Conservation (phyloP, 2,113 vertebrate genomes). For the Poicephalus meyeri region DNA sequence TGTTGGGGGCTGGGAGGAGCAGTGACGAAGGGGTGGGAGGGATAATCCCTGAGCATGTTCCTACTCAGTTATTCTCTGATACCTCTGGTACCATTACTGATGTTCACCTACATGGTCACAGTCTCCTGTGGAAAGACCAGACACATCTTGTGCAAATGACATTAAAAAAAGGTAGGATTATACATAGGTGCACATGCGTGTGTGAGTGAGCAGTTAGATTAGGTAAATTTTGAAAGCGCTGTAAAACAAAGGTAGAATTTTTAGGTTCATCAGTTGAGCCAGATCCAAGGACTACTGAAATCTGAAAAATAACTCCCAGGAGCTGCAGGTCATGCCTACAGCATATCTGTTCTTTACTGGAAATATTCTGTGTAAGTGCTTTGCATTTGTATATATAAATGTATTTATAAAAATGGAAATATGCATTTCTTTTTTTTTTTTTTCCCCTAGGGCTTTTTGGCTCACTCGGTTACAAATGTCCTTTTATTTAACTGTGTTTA, state of each 20-base stretch:
- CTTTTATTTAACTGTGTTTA: background rate
- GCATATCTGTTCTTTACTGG: background rate
- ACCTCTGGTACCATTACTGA: background rate
- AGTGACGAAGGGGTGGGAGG: background rate
- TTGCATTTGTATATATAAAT: background rate
- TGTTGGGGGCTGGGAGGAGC: background rate
- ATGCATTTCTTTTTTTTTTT: background rate
- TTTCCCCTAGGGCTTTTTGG: background rate
- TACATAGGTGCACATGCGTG: rapidly evolving
- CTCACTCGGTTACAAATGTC: background rate
- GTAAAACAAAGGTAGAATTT: background rate
- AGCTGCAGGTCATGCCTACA: background rate
- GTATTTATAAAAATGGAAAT: background rate
- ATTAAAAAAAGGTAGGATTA: background rate
- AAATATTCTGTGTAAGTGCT: background rate
- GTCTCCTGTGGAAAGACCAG: background rate
- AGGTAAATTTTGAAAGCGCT: background rate
- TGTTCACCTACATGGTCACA: rapidly evolving
- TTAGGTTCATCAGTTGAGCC: background rate
- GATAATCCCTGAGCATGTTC: background rate
- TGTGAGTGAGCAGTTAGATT: background rate
- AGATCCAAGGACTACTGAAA: background rate
- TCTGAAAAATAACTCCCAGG: background rate
- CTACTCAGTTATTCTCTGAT: background rate
- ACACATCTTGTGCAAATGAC: background rate